Evolutionary conservation across 2,888 invertebrate species (phyloP), one percentile per base, ranked within the genome.

Genomic region (Zele albiditarsus): DNA sequence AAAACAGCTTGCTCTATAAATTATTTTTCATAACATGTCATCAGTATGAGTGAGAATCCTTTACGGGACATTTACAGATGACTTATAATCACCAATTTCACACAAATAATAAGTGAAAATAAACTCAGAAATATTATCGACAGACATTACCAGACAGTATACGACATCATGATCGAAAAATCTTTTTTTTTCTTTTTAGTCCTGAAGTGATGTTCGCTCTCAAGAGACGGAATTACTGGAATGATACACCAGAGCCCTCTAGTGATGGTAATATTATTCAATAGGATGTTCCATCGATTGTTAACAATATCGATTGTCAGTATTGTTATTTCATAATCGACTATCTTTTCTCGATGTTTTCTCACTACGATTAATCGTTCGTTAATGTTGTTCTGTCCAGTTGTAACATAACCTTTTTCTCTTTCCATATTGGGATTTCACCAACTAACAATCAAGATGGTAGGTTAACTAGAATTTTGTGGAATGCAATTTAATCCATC

Each of bases 391-490:
- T 8, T 38, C 12, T 0, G 0, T 38, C 38, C 12, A 2, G 12
- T 38, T 38, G 38, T 38, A 8, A 38, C 38, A 4, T 38, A 38
- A 38, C 38, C 38, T 38, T 12, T 38, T 38, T 38, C 38, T 38
- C 12, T 38, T 8, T 2, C 38, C 38, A 38, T 38, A 38, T 38
- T 38, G 38, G 8, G 6, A 38, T 2, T 38, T 4, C 12, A 38
- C 10, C 38, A 38, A 12, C 38, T 8, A 63, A 63, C 63, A n/a
- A n/a, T 12, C 31, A 68, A 68, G 28, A 68, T 68, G 68, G 68
- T 68, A 53, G 68, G 68, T 27, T 27, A 14, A n/a, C 16, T 33
- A 3, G 25, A 12, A 25, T 68, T 53, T 20, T 12, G n/a, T 63
- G 6, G n/a, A 20, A 28, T n/a, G 3, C 0, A 8, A 53, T 53